Evolutionary conservation across 2,797 vertebrate species (phyloP).

Genomic region (Carduelis carduelis): DNA sequence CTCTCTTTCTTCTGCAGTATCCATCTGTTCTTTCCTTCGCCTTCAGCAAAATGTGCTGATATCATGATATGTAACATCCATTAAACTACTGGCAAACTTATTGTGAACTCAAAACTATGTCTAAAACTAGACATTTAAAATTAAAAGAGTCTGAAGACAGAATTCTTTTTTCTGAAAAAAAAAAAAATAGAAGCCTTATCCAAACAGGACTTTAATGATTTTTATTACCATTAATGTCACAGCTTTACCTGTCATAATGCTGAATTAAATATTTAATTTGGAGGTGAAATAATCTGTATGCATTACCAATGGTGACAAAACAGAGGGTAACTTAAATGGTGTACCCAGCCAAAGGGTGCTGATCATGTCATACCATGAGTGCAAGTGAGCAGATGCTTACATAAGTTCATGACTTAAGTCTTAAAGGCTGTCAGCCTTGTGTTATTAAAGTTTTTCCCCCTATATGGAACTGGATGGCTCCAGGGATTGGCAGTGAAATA

Average conservation of each 20-base stretch:
- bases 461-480: background rate
- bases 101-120: conserved; percentile 15
- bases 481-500: conserved; percentile 1
- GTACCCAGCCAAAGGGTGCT: background rate
- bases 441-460: conserved; percentile 5
- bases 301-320: background rate
- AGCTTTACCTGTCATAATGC: background rate
- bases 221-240: background rate
- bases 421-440: background rate
- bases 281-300: background rate
- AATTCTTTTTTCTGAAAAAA: background rate
- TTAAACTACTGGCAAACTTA: conserved; percentile 40
- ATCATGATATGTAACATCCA: background rate
- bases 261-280: background rate
- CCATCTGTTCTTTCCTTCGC: background rate
- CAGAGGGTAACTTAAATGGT: background rate
- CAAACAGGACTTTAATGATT: background rate
- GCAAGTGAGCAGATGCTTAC: background rate
- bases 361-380: background rate
- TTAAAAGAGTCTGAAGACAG: background rate
- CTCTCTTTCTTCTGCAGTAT: background rate
- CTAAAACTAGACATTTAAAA: conserved; percentile 20
- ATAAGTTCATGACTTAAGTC: background rate
- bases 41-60: conserved; percentile 3
- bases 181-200: background rate